Evolutionary conservation across 2,797 vertebrate genomes (phyloP).

Genomic region (Cyprinodon diabolis): DNA sequence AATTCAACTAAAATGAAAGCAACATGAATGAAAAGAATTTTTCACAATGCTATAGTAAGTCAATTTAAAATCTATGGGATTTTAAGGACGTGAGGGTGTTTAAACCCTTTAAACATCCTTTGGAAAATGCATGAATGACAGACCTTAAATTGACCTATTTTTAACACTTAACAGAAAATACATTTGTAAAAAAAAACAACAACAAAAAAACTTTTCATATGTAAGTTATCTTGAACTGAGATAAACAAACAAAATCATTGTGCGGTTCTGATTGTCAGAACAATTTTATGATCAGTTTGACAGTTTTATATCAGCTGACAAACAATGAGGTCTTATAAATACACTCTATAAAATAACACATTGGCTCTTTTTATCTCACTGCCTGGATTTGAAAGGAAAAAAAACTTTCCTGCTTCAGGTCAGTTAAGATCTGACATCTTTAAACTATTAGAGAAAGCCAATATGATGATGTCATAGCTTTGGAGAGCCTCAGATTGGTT

Average conservation of each 20-base stretch:
- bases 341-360: background rate
- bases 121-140: background rate
- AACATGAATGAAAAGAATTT: background rate
- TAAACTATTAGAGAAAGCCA: too few species aligned
- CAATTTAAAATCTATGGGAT: background rate
- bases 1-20: background rate
- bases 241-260: background rate
- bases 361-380: background rate
- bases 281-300: background rate
- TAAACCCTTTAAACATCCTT: background rate
- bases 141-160: background rate
- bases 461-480: too few species aligned
- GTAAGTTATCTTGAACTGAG: background rate
- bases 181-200: too few species aligned
- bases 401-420: background rate
- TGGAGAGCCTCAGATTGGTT: too few species aligned
- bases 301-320: background rate
- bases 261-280: background rate
- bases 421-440: background rate
- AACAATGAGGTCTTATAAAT: background rate
- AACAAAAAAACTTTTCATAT: too few species aligned
- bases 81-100: background rate
- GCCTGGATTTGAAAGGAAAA: background rate
- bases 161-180: background rate
- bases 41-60: background rate